Base-by-base conservation (phyloP, 2,888 invertebrate genomes). In the Drosophila anomelani region DNA sequence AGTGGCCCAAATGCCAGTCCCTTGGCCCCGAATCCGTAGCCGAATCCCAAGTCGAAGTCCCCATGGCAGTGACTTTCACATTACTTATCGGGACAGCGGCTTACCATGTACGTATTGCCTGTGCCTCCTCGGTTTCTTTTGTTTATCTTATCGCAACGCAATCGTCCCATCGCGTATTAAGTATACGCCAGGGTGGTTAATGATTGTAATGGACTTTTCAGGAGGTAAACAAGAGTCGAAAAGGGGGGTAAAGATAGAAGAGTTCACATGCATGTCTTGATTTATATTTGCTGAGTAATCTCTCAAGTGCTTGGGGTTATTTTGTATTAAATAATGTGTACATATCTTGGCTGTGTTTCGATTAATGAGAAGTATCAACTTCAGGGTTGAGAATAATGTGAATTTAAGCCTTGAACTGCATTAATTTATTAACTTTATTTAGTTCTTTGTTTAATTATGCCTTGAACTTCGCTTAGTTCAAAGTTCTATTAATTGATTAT, bases 1-100 rank as follows among this genome's bases (percentile, higher is more conserved):
- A 58, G 54, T 71, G 62, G 29, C 73, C 55, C 49, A 17, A 72
- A 51, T 26, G 49, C 17, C 43, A 17, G 36, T 58, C 58, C 57
- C 70, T 23, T 43, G 57, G 69, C 68, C 47, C 49, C 47, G 29
- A 69, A 29, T 34, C 49, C 49, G 32, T 34, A 20, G 8, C 49
- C 39, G 20, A 49, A 15, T 51, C 51, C 51, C 51, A 2, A 15
- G 34, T 32, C 29, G 41, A 51, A 57, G 57, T 70, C 53, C 38
- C 60, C 39, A 39, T 70, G 69, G 60, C 71, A 59, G 53, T 75
- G 78, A 66, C 67, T 72, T 62, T 59, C 60, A 41, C 69, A 64
- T 47, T 61, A 20, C 43, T 54, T 78, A 75, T 64, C 61, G 38
- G 26, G 23, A 49, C 68, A 20, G n/a, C 9, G 20, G 53, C 17